Conservation (phyloP, 2,113 vertebrate species). For the Plecotus auritus region DNA sequence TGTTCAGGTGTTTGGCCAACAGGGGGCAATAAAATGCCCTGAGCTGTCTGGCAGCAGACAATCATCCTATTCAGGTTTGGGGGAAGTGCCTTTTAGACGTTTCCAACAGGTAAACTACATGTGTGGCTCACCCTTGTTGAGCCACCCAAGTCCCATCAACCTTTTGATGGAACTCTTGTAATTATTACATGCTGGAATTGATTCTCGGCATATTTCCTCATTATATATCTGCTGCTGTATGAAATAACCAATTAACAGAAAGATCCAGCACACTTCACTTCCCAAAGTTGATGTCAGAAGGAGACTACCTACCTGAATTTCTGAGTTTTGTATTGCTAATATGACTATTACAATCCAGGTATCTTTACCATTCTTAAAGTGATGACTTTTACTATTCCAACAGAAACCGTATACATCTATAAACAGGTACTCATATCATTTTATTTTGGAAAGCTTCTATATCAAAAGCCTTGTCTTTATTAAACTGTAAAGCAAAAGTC, state of each 20-base stretch:
- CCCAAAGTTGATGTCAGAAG: not conserved
- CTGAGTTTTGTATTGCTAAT: not conserved
- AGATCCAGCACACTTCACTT: not conserved
- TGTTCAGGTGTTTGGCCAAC: too few relatives aligned
- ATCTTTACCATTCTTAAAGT: not conserved
- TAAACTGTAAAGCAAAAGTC: slow-evolving; percentile 54
- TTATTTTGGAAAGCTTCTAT: not conserved
- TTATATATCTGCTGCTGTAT: not conserved
- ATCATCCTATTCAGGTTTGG: too few relatives aligned
- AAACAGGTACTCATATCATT: not conserved
- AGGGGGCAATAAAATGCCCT: too few relatives aligned
- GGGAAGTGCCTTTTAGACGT: too few relatives aligned
- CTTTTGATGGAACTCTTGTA: too few relatives aligned
- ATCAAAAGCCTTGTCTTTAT: slow-evolving; percentile 8
- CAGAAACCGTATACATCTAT: not conserved
- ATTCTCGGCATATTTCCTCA: not conserved
- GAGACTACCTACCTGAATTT: not conserved
- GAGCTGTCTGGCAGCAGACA: too few relatives aligned
- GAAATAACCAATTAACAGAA: not conserved
- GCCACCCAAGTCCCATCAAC: too few relatives aligned
- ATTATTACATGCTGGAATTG: too few relatives aligned
- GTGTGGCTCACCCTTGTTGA: too few relatives aligned
- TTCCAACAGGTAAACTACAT: too few relatives aligned
- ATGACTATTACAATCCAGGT: not conserved
- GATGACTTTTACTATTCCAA: not conserved